These are phyloP conservation scores for Psilanteris sp. DNA, from an alignment of 1,140 invertebrate genomes.

Conservation along the genomic window DNA sequence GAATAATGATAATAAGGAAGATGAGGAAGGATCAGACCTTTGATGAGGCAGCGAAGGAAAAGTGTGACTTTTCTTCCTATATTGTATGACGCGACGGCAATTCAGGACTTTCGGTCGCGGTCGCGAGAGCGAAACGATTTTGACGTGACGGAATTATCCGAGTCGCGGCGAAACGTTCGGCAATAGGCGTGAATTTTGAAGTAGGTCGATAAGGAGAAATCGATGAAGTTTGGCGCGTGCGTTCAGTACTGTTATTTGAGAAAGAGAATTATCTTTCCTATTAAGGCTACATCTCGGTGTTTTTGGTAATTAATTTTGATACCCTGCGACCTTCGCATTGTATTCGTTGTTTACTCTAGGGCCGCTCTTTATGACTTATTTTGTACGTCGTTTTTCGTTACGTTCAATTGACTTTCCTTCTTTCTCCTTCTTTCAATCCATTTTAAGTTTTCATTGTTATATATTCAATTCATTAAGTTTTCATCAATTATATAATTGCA, in stretches of 20 bases:
- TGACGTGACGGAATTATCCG: conserved; percentile 35
- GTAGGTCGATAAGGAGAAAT: conserved; percentile 66
- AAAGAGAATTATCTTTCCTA: conserved; percentile 20
- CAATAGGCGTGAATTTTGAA: conserved; percentile 61
- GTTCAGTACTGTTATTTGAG: conserved; percentile 61
- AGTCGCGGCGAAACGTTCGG: conserved; percentile 36
- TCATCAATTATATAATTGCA: no score
- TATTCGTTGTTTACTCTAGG: conserved; percentile 40
- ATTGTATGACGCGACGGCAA: no score
- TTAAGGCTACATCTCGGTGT: conserved; percentile 6
- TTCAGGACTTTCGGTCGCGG: neutral
- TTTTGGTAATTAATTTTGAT: conserved; percentile 45
- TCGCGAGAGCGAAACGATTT: conserved; percentile 30
- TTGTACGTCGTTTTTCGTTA: no score
- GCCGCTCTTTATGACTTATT: conserved; percentile 16
- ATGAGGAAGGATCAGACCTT: no score
- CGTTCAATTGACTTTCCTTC: no score
- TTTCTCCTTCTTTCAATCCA: no score
- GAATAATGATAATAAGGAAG: no score
- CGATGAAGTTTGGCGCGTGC: conserved; percentile 32
- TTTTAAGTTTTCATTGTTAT: no score
- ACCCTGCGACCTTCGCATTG: conserved; percentile 18
- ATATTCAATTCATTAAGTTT: no score
- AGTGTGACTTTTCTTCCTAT: conserved; percentile 17
- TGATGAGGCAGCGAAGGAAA: no score